These are phyloP conservation scores for Lytechinus variegatus DNA, from an alignment of 35 echinoderm and acorn worm genomes.

Conservation along the genomic window DNA sequence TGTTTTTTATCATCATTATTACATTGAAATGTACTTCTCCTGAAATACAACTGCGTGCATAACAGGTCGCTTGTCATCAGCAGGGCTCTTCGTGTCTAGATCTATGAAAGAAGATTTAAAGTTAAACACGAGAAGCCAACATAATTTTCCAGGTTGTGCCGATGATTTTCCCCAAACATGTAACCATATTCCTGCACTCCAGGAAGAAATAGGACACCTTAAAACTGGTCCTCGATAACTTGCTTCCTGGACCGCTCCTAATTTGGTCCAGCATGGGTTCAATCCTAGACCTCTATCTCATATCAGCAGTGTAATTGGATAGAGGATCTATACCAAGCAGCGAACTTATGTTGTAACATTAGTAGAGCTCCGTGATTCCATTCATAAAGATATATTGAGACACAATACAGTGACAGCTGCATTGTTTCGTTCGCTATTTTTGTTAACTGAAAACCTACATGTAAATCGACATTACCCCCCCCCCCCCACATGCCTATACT, in stretches of 20 bases:
- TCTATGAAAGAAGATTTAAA: too few relatives aligned
- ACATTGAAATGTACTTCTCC: too few relatives aligned
- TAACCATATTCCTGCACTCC: neutral
- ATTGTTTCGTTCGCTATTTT: neutral
- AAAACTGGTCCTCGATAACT: conserved; percentile 5
- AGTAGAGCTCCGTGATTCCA: neutral
- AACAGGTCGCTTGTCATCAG: too few relatives aligned
- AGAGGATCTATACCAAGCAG: neutral
- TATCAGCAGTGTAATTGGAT: neutral
- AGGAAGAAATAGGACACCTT: neutral
- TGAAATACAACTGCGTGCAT: too few relatives aligned
- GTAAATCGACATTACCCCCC: too few relatives aligned
- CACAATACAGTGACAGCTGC: neutral
- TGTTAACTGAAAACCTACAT: too few relatives aligned
- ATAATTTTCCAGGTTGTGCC: too few relatives aligned
- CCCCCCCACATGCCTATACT: too few relatives aligned
- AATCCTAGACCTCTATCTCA: neutral
- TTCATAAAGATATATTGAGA: neutral
- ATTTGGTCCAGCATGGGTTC: conserved; percentile 41
- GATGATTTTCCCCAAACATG: neutral
- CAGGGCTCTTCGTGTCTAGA: too few relatives aligned
- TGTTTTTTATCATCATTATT: too few relatives aligned
- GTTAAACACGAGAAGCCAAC: too few relatives aligned
- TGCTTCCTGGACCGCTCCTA: neutral
- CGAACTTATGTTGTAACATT: neutral